phyloP scores from a whole-genome alignment of 1,140 invertebrate genomes.

The Tigriopus japonicus region DNA sequence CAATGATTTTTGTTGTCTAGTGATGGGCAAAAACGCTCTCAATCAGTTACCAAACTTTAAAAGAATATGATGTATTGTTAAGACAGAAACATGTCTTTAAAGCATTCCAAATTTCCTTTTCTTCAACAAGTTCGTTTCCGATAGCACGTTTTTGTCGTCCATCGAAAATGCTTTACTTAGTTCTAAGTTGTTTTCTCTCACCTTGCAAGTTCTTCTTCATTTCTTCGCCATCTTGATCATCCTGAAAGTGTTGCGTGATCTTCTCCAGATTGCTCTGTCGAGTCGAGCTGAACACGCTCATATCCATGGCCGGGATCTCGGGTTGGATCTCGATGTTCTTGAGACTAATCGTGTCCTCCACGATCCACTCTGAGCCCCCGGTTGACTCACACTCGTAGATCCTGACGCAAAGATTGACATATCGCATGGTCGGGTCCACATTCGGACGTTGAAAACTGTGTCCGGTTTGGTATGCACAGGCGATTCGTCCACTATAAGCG shows the following conservation, averaged over 20 bases:
- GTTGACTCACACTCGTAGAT: conserved; percentile 99
- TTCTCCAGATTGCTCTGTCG: conserved; percentile 48
- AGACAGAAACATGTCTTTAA: too few relatives aligned
- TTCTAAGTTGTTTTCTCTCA: too few relatives aligned
- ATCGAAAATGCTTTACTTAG: too few relatives aligned
- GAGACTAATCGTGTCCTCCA: conserved; percentile 87
- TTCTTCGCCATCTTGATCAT: conserved; percentile 42
- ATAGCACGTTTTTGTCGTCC: too few relatives aligned
- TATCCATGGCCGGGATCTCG: conserved; percentile 54
- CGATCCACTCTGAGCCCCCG: conserved; percentile 82
- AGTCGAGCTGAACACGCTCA: conserved; percentile 30
- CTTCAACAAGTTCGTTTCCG: too few relatives aligned
- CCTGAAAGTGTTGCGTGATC: conserved; percentile 32
- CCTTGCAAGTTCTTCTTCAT: conserved; percentile 4
- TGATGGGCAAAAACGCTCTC: too few relatives aligned
- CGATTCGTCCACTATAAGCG: conserved; percentile 87
- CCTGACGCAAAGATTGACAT: conserved; percentile 79
- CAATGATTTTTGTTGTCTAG: too few relatives aligned
- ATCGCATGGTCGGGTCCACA: conserved; percentile 50
- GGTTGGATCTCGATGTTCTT: conserved; percentile 62
- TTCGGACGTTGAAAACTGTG: conserved; percentile 24
- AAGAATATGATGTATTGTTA: too few relatives aligned
- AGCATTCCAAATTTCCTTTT: too few relatives aligned
- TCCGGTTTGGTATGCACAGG: conserved; percentile 72
- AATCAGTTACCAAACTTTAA: too few relatives aligned